Percentiles rank a stretch among this genome's conserved stretches.
Evolutionary conservation across 2,113 vertebrate species (phyloP).

Genomic region (Rhineura floridana): DNA sequence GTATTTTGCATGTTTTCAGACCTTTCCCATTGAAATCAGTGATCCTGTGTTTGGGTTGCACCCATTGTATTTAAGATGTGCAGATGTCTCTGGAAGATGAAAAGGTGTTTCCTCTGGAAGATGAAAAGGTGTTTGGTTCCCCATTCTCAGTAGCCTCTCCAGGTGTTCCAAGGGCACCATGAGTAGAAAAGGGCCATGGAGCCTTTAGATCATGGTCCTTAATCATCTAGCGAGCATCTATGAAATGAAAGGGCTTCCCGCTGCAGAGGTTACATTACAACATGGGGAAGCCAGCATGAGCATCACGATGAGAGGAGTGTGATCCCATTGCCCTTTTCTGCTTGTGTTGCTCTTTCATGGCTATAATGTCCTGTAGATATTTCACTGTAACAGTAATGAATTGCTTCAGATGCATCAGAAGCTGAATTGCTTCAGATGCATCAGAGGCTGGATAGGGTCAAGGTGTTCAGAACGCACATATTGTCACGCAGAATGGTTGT

Average conservation of each 20-base stretch:
- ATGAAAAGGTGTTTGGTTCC: constrained; percentile 53
- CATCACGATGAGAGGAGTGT: not conserved
- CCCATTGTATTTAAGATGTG: constrained; percentile 38
- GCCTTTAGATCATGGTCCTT: too few relatives aligned
- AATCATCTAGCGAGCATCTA: too few relatives aligned
- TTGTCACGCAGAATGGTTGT: constrained; percentile 58
- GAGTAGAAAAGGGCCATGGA: too few relatives aligned
- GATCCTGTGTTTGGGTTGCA: not conserved
- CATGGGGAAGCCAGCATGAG: not conserved
- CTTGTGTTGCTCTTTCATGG: not conserved
- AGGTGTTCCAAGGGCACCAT: too few relatives aligned
- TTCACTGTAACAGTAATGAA: constrained; percentile 74
- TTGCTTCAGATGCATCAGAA: constrained; percentile 29
- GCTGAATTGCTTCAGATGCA: constrained; percentile 62
- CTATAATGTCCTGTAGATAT: constrained; percentile 57
- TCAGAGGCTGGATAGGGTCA: constrained; percentile 52
- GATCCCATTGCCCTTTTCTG: not conserved
- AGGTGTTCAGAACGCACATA: constrained; percentile 56
- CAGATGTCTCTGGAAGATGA: constrained; percentile 42
- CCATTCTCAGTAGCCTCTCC: too few relatives aligned
- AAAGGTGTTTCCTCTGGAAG: constrained; percentile 53
- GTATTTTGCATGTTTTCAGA: not conserved
- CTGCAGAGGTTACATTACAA: too few relatives aligned
- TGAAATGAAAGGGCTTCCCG: too few relatives aligned
- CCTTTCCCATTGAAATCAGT: not conserved